Base-by-base conservation (phyloP, 1,140 invertebrate species). In the Drosophila pruinosa region DNA sequence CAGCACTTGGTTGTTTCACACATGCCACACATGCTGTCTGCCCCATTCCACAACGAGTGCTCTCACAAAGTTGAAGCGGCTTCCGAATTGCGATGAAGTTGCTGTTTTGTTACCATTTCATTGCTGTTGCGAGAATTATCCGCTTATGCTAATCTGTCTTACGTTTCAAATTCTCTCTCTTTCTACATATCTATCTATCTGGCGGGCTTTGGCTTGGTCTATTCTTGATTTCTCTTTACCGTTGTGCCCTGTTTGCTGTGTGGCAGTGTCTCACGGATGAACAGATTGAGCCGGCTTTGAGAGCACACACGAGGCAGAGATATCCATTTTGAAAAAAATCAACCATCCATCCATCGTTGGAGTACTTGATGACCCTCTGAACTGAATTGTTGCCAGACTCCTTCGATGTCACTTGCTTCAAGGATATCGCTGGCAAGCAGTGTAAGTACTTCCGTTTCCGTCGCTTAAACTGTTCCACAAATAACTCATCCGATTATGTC, bases 81-180 rank as follows among this genome's bases (percentile, higher is more conserved):
- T 47, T 34, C 5, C 38, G 12, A 64, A 64, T 54, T 47, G 10
- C 24, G 45, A 3, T 28, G 45, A 26, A 39, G 31, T 45, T 67
- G 41, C 61, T 61, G 57, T 56, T 70, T 61, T 58, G 48, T 56
- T 69, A 48, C 39, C 45, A 34, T 54, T 54, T 53, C 28, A 15
- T 26, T 64, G 48, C 34, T 72, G 54, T 65, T 45, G 43, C 43
- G 62, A 36, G 71, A 78, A 88, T 88, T 88, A 89, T 88, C 83
- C 83, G 82, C 82, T 88, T 88, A 88, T 88, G 82, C 82, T 86
- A 86, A 88, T 88, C 82, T 82, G 59, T 82, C 78, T 88, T 75
- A 88, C 82, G 78, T 82, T 88, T 88, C 75, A 78, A 70, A 77
- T 77, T 81, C 72, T 80, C 67, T 71, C 67, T 73, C 65, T 72